Conservation (phyloP, 1,140 invertebrate species). For the silkworm (Bombyx mori) region ASM3026992v2 NC_085119.1:4930501-4931000, state of each 20-base stretch:
- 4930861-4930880: conserved; percentile 41
- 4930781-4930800: conserved; percentile 46
- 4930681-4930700: conserved; percentile 41
- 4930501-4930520: not conserved
- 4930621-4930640: conserved; percentile 10
- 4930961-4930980: too few species aligned
- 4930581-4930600: conserved; percentile 12
- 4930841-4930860: conserved; percentile 57
- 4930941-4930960: too few species aligned
- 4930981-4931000: too few species aligned
- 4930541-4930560: conserved; percentile 55
- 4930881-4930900: conserved; percentile 39
- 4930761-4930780: conserved; percentile 60
- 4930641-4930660: conserved; percentile 23
- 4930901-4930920: conserved; percentile 4
- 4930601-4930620: conserved; percentile 1
- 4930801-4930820: conserved; percentile 2
- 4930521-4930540: conserved; percentile 3
- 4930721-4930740: conserved; percentile 64
- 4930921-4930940: too few species aligned
- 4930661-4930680: conserved; percentile 35
- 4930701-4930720: conserved; percentile 64
- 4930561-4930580: conserved; percentile 24
- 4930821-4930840: conserved; percentile 27
- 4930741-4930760: conserved; percentile 66